These are phyloP conservation scores for Hypselothyrea guttata DNA, from an alignment of 2,888 invertebrate genomes.

Conservation along the genomic window DNA sequence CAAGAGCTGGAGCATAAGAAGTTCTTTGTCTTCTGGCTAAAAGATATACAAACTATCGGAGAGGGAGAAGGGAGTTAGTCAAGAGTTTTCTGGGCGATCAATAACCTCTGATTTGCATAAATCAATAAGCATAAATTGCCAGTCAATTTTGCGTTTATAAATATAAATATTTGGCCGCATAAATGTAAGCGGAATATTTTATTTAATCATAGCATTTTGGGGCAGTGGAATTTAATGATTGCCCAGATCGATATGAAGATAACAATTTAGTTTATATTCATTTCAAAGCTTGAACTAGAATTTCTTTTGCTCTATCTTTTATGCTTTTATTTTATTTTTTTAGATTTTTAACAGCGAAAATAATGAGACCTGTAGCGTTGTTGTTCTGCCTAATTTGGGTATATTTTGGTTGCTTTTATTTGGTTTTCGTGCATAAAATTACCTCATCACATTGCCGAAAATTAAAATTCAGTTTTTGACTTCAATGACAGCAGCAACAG, in stretches of 20 bases:
- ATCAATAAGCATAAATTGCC: conserved; percentile 72
- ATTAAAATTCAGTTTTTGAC: conserved; percentile 68
- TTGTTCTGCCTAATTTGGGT: conserved; percentile 39
- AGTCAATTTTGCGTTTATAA: conserved; percentile 1
- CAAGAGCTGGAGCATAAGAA: no score
- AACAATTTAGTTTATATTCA: conserved; percentile 48
- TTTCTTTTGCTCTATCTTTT: conserved; percentile 5
- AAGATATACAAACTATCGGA: background rate
- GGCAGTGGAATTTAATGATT: conserved; percentile 40
- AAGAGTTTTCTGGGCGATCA: conserved; percentile 52
- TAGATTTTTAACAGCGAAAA: conserved; percentile 22
- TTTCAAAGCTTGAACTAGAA: conserved; percentile 27
- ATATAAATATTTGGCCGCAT: conserved; percentile 6
- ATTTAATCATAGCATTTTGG: conserved; percentile 33
- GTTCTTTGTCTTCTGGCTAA: background rate
- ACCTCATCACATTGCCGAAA: conserved; percentile 67
- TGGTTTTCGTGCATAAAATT: conserved; percentile 66
- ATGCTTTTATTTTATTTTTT: no score
- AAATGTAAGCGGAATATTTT: no score
- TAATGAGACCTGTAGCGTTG: conserved; percentile 49
- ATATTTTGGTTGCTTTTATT: conserved; percentile 19
- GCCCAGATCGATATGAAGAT: conserved; percentile 44
- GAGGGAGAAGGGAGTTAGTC: background rate
- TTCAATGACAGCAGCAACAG: conserved; percentile 35
- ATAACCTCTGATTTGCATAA: conserved; percentile 69